phyloP scores from a whole-genome alignment of 1,140 invertebrate genomes.

The Saccostrea glomerata region DNA sequence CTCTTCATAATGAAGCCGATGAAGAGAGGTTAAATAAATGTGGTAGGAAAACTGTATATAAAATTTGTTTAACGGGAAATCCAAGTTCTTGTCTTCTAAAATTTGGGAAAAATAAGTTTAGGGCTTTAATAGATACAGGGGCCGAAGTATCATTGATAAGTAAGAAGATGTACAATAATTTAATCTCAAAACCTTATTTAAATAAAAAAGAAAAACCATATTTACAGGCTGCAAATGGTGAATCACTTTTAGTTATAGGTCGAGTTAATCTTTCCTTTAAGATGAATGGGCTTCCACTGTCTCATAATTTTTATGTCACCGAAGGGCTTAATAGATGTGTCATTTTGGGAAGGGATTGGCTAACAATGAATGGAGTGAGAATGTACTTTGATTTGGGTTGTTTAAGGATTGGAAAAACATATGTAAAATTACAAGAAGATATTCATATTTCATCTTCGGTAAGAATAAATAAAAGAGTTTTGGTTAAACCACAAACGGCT shows the following conservation, averaged over 20 bases:
- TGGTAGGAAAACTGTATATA: background rate
- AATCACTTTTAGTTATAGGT: background rate
- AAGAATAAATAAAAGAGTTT: too few relatives aligned
- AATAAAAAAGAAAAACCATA: conserved; percentile 9
- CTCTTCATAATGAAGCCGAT: background rate
- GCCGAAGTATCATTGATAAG: conserved; percentile 43
- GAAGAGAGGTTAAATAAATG: background rate
- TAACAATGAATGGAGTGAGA: too few relatives aligned
- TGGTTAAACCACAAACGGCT: too few relatives aligned
- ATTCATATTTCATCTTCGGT: too few relatives aligned
- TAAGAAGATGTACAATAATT: conserved; percentile 40
- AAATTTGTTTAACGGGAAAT: conserved; percentile 20
- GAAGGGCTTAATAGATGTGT: too few relatives aligned
- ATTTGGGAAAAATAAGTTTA: conserved; percentile 49
- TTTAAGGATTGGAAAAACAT: too few relatives aligned
- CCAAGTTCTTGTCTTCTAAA: conserved; percentile 47
- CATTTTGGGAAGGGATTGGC: too few relatives aligned
- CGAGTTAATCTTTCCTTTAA: conserved; percentile 42
- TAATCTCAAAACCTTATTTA: conserved; percentile 21
- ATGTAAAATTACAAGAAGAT: too few relatives aligned
- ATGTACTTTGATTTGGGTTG: too few relatives aligned
- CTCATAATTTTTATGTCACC: background rate
- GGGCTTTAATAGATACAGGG: conserved; percentile 47
- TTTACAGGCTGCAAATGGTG: conserved; percentile 44
- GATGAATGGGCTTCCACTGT: conserved; percentile 15